Conservation (phyloP, 2,113 vertebrate genomes). For the Erythrocercus mccallii region DNA sequence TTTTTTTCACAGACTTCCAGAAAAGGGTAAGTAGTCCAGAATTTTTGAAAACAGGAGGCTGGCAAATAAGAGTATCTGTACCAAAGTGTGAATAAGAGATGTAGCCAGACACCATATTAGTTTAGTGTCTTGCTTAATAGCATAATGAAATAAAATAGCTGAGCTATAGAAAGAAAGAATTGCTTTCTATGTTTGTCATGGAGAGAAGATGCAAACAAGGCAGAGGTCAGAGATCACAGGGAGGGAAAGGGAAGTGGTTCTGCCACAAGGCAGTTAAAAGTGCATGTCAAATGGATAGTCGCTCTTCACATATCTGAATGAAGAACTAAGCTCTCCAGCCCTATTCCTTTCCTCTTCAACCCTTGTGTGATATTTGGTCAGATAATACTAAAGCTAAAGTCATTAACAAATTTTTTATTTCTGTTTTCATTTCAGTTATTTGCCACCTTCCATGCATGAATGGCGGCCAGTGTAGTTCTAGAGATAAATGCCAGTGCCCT, state of each 20-base stretch:
- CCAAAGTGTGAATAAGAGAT: not conserved
- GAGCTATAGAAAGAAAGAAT: not conserved
- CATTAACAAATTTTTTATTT: constrained; percentile 24
- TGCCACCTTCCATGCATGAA: constrained; percentile 98
- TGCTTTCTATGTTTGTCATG: not conserved
- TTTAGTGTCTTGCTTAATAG: not conserved
- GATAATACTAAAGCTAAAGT: not conserved
- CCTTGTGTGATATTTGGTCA: not conserved
- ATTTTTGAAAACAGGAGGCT: not conserved
- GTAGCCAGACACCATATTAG: not conserved
- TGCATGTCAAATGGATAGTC: not conserved
- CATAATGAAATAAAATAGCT: not conserved
- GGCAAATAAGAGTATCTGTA: not conserved
- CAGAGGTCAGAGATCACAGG: not conserved
- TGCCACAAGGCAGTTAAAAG: not conserved
- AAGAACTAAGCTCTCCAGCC: not conserved
- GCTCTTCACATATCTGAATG: not conserved
- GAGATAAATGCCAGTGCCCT: constrained; percentile 96
- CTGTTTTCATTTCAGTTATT: constrained; percentile 83
- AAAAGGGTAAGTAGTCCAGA: not conserved
- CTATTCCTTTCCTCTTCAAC: not conserved
- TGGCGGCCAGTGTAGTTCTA: constrained; percentile 91
- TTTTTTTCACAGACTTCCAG: not conserved
- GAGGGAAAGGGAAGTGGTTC: not conserved
- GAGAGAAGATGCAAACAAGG: rapidly evolving